These are phyloP conservation scores for Leptoclinus maculatus DNA, from an alignment of 2,797 vertebrate genomes.

Conservation along the genomic window DNA sequence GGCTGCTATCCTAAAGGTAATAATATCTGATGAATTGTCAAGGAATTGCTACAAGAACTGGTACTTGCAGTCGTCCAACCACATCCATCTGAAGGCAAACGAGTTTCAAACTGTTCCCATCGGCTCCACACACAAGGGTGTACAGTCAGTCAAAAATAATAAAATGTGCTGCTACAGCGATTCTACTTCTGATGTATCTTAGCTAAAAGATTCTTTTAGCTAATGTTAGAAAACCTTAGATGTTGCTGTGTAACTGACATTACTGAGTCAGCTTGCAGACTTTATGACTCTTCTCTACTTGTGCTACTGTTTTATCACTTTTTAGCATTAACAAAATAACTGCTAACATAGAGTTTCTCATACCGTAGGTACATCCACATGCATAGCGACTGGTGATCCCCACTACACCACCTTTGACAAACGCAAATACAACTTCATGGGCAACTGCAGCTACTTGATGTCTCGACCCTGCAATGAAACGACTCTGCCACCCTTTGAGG, in stretches of 20 bases:
- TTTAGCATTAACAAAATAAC: background rate
- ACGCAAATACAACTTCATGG: conserved; percentile 83
- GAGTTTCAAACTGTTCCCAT: background rate
- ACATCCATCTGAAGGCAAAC: background rate
- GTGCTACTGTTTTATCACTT: background rate
- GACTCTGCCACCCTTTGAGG: conserved; percentile 76
- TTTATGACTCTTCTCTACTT: background rate
- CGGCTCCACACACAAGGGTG: background rate
- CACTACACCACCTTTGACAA: conserved; percentile 87
- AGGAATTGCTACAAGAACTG: background rate
- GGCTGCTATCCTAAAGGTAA: conserved; percentile 86
- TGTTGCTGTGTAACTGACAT: background rate
- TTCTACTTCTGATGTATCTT: background rate
- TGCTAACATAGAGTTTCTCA: background rate
- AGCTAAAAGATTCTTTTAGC: too few relatives aligned
- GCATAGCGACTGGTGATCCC: conserved; percentile 80
- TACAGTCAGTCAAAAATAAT: background rate
- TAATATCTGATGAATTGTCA: background rate
- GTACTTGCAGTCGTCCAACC: background rate
- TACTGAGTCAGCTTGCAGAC: background rate
- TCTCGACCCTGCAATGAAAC: conserved; percentile 79
- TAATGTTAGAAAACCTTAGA: background rate
- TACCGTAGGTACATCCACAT: conserved; percentile 73
- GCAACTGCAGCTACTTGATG: conserved; percentile 87
- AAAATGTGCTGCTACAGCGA: background rate